Evolutionary conservation across 2,888 invertebrate genomes (phyloP).

Genomic region (Stenodera caucasica): DNA sequence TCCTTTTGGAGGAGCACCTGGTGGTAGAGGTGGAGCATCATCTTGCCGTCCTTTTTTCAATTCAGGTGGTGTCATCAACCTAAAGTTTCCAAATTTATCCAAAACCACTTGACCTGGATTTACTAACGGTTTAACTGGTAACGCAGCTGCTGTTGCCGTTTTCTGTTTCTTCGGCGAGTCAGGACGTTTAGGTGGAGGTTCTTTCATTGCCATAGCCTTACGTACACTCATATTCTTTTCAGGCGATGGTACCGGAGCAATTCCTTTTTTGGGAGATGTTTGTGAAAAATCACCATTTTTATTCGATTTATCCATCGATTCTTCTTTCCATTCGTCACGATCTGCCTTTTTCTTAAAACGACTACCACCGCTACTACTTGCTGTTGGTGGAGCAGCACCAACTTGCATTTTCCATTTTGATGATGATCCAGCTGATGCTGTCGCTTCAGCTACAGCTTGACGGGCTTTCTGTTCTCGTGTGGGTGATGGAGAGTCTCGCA

Average conservation of each 20-base stretch:
- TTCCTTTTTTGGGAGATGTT: conserved; percentile 27
- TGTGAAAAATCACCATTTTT: conserved; percentile 57
- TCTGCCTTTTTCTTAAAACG: conserved; percentile 67
- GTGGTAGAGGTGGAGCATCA: conserved; percentile 52
- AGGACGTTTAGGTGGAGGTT: conserved; percentile 57
- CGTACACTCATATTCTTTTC: conserved; percentile 65
- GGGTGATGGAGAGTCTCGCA: conserved; percentile 55
- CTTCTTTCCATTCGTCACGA: conserved; percentile 56
- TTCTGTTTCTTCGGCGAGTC: conserved; percentile 35
- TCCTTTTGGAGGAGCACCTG: conserved; percentile 54
- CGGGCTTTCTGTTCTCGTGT: conserved; percentile 56
- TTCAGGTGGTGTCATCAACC: conserved; percentile 60
- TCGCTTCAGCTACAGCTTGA: conserved; percentile 57
- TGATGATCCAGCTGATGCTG: conserved; percentile 57
- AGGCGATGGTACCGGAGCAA: conserved; percentile 51
- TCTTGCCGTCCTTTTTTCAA: conserved; percentile 56
- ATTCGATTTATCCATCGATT: conserved; percentile 58
- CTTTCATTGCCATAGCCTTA: conserved; percentile 66
- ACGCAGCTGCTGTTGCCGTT: conserved; percentile 28
- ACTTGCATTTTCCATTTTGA: conserved; percentile 74
- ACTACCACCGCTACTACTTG: conserved; percentile 55
- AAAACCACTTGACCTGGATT: conserved; percentile 64
- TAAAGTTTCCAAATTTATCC: conserved; percentile 74
- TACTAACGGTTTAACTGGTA: conserved; percentile 47
- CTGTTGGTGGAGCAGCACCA: conserved; percentile 54